Conservation (phyloP, 2,113 vertebrate species). For the Himantopus leucocephalus region DNA sequence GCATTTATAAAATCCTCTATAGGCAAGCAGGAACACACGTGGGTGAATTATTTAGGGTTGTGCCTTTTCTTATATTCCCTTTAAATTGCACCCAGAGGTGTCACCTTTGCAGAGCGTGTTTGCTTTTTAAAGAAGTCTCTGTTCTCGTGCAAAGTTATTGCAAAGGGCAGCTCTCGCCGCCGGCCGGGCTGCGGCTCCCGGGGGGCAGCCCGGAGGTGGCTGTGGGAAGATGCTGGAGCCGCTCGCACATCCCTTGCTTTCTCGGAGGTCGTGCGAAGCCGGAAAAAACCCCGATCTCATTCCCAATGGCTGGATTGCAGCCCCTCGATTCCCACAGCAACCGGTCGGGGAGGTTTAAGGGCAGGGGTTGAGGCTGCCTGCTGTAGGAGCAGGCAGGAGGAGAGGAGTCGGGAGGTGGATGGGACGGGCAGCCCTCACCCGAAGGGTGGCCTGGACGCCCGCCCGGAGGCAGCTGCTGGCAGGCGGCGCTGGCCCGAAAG, state of each 20-base stretch:
- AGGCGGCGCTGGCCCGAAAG: background rate
- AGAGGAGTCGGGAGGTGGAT: background rate
- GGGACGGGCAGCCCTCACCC: background rate
- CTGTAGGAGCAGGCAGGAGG: background rate
- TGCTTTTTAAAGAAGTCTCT: background rate
- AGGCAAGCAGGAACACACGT: background rate
- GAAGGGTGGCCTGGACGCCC: background rate
- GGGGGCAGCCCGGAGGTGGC: background rate
- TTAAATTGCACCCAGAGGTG: background rate
- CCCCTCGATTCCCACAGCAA: background rate
- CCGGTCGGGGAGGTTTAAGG: background rate
- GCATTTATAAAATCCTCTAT: background rate
- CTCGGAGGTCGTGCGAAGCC: background rate
- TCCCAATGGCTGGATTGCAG: background rate
- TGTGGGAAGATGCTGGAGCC: constrained; percentile 15
- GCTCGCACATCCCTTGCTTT: background rate
- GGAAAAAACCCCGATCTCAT: background rate
- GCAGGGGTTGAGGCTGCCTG: background rate
- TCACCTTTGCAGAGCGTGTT: background rate
- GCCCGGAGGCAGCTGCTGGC: constrained; percentile 36
- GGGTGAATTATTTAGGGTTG: background rate
- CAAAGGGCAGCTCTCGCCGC: background rate
- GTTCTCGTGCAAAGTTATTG: background rate
- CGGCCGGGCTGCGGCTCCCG: background rate
- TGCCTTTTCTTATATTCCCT: background rate